phyloP scores from a whole-genome alignment of 2,888 invertebrate genomes.

The Melanophora roralis region DNA sequence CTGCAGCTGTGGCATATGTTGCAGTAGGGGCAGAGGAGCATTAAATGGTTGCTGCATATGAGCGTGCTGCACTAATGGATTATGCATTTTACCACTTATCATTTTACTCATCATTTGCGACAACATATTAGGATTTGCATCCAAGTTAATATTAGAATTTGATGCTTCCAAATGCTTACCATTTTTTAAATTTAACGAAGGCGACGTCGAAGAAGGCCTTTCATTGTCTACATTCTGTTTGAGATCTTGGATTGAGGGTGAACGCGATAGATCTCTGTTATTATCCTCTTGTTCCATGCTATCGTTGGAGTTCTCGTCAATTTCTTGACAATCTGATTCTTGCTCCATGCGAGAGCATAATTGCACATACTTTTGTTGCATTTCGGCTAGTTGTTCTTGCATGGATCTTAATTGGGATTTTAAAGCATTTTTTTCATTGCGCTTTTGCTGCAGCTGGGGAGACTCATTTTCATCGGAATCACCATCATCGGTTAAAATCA shows the following conservation, averaged over 20 bases:
- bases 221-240: constrained; percentile 58
- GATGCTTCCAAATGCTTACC: constrained; percentile 53
- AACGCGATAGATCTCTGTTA: constrained; percentile 70
- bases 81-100: constrained; percentile 82
- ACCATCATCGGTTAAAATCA: constrained; percentile 84
- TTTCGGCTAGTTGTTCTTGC: constrained; percentile 92
- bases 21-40: constrained; percentile 80
- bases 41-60: constrained; percentile 81
- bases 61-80: constrained; percentile 78
- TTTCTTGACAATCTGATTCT: constrained; percentile 85
- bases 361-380: constrained; percentile 94
- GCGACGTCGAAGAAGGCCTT: constrained; percentile 69
- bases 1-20: constrained; percentile 78
- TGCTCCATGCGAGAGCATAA: constrained; percentile 91
- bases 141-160: constrained; percentile 53
- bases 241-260: constrained; percentile 67
- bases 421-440: constrained; percentile 90
- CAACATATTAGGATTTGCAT: constrained; percentile 77
- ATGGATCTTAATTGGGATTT: constrained; percentile 90
- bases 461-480: constrained; percentile 87
- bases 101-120: constrained; percentile 83
- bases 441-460: constrained; percentile 88
- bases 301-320: constrained; percentile 86
- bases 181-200: constrained; percentile 64
- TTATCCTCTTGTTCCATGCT: constrained; percentile 79